Base-by-base conservation (phyloP, 1,140 invertebrate genomes). In the Hetaerina americana region DNA sequence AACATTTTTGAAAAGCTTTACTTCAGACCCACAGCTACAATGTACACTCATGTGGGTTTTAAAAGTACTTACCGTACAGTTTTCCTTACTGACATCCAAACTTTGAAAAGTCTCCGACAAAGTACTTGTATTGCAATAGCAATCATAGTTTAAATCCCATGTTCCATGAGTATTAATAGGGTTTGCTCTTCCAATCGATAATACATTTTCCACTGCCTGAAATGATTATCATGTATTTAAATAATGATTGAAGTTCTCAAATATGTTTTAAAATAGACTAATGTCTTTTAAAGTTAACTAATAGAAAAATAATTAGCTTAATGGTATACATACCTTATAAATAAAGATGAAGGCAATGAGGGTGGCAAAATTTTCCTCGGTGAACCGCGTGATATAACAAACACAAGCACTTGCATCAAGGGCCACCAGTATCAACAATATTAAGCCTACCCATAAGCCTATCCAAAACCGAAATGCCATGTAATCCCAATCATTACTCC, bases 321-420 rank as follows among this genome's bases (percentile, higher is more conserved):
- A 67, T 3, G 22, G 40, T 26, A 26, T 72, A 72, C 73, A 81
- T 80, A 96, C 95, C 87, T 99, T 98, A 80, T 95, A 96, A 79
- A 99, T 97, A 82, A 99, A 99, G 78, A 99, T 99, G 75, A 99
- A 92, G 1, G 97, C 97, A 78, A 99, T 99, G 6, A 99, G 84
- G 0, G 95, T 96, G 24, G 97, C 97, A 82, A 99, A 99, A 80
- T 97, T 98, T 84, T 99, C 97, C 84, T 99, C 97, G 0, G 97
- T 99, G 80, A 99, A 99, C 76, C 97, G 89, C 5, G 97, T 99
- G 73, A 99, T 99, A 79, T 96, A 99, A 79, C 96, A 98, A n/a
- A 99, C 97, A 71, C 98, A 85, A 72, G 96, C 95, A 81, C 95
- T 97, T 2, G 96, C 94, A 83, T 99, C 97, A 26, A 97, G 89